Conservation (phyloP, 2,797 vertebrate species). For the Cottoperca gobio region DNA sequence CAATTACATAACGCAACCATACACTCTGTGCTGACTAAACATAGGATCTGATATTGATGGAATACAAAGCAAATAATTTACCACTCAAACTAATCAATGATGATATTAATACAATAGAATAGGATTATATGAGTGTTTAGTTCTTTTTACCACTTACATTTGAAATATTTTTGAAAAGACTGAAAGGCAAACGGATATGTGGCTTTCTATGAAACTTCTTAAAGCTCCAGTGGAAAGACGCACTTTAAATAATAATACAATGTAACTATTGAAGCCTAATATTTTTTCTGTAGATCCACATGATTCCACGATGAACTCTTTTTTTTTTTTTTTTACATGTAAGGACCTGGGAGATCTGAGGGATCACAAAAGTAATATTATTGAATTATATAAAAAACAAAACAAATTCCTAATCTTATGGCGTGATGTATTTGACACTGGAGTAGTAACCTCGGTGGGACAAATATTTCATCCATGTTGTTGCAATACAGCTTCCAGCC, state of each 20-base stretch:
- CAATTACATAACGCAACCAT: background rate
- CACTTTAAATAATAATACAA: background rate
- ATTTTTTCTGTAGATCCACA: background rate
- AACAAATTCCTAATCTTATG: background rate
- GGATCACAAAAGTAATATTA: background rate
- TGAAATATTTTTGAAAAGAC: background rate
- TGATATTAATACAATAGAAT: background rate
- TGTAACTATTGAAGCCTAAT: background rate
- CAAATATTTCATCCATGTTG: background rate
- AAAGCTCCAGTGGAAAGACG: background rate
- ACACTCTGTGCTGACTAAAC: background rate
- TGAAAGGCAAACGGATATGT: background rate
- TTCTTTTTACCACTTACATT: background rate
- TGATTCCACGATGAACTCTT: background rate
- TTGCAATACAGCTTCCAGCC: background rate
- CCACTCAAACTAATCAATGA: background rate
- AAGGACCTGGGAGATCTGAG: background rate
- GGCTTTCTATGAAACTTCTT: background rate
- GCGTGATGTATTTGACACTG: background rate
- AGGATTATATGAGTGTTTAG: background rate
- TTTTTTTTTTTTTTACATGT: background rate
- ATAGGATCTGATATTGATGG: background rate
- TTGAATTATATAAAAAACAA: background rate
- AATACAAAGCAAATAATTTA: background rate
- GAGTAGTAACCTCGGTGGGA: background rate